Conservation (phyloP, 2,113 vertebrate genomes). For the Bagarius yarrelli region DNA sequence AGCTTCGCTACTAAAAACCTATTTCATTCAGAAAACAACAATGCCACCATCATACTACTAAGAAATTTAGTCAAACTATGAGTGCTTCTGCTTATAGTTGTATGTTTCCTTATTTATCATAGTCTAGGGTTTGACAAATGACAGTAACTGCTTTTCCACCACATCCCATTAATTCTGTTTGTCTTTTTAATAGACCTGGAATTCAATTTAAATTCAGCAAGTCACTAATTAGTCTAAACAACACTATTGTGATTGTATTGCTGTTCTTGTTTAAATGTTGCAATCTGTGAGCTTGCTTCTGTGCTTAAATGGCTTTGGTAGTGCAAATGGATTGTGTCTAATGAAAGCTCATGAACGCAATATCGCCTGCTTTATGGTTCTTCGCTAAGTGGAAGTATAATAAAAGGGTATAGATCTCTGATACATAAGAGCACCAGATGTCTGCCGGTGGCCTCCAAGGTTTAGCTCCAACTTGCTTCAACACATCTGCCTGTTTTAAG, state of each 20-base stretch:
- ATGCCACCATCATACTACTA: too few relatives aligned
- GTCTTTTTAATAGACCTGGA: slow-evolving; percentile 14
- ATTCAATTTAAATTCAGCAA: slow-evolving; percentile 10
- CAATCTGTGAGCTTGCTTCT: not conserved
- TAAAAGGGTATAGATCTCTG: slow-evolving; percentile 25
- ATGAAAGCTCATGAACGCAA: slow-evolving; percentile 18
- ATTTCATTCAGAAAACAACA: too few relatives aligned
- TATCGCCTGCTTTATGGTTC: not conserved
- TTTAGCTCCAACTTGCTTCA: too few relatives aligned
- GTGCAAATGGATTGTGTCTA: slow-evolving; percentile 13
- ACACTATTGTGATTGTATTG: slow-evolving; percentile 21
- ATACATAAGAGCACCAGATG: not conserved
- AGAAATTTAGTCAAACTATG: too few relatives aligned
- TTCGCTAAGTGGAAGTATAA: slow-evolving; percentile 43
- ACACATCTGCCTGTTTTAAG: too few relatives aligned
- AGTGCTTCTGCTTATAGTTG: not conserved
- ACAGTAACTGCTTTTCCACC: not conserved
- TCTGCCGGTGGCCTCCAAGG: too few relatives aligned
- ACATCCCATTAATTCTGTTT: not conserved
- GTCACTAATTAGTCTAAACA: slow-evolving; percentile 13
- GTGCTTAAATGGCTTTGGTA: not conserved
- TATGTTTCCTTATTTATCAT: not conserved
- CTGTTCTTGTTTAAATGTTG: slow-evolving; percentile 25
- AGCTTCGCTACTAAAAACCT: too few relatives aligned
- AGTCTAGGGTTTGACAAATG: not conserved